Evolutionary conservation across 1,140 invertebrate species (phyloP), one percentile per base, ranked within the genome.

Genomic region (Trichonephila inaurata): DNA sequence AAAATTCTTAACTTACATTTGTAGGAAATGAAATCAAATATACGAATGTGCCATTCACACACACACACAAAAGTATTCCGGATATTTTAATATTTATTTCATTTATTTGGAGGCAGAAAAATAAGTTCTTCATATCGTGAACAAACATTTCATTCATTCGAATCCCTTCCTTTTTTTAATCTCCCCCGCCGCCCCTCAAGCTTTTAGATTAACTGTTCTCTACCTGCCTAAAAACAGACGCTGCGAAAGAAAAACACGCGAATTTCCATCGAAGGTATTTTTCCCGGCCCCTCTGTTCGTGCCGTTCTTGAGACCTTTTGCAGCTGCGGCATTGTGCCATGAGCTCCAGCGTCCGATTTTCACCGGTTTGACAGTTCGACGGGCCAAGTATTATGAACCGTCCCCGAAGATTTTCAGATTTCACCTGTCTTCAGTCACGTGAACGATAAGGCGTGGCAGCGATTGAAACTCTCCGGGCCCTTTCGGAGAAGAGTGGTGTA

Each of bases 401-500:
- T 89, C 85, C 92, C 69, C 33, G 58, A 88, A 93, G 92, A 93
- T 93, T 93, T 93, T 89, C 92, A 88, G 92, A 93, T 93, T 93
- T 93, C 92, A 93, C 92, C 92, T 93, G 92, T 93, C 92, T 93
- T 66, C 69, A 89, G 92, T 88, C 92, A 93, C 92, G 92, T 93
- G 92, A 93, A 89, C 58, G 92, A 89, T 82, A 66, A 86, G 92
- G 92, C 92, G 92, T 93, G 92, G 92, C 86, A 28, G 51, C 69
- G 66, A 77, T 91, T 91, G 60, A 93, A 89, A 89, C 83, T 40
- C 7, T 0, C 1, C 12, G 69, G 5, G 14, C 40, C 51, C 4
- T 10, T 90, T 33, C 21, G 72, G 60, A 33, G 16, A 19, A 92
- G 62, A 92, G 81, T 92, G 90, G 62, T 8, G 33, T 44, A 24